phyloP scores from a whole-genome alignment of 2,888 invertebrate genomes.

The Apotomis turbidana region DNA sequence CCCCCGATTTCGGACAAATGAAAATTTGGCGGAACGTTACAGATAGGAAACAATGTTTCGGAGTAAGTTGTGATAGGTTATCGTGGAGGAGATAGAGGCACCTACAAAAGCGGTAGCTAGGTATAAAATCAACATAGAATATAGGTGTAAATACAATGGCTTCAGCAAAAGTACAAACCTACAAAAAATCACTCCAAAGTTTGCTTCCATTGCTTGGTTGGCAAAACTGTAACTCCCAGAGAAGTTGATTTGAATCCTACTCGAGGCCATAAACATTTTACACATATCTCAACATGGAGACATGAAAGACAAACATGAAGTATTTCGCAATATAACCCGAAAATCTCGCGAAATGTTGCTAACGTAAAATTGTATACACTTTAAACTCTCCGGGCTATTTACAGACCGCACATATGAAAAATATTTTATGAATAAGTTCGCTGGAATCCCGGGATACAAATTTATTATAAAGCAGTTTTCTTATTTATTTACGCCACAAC shows the following conservation, averaged over 20 bases:
- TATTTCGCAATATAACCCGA: background rate
- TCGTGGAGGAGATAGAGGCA: background rate
- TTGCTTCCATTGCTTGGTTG: too few relatives aligned
- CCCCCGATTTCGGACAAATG: too few relatives aligned
- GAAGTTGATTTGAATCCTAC: too few relatives aligned
- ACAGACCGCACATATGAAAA: conserved; percentile 1
- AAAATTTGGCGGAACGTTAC: too few relatives aligned
- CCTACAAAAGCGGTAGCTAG: background rate
- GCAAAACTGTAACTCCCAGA: too few relatives aligned
- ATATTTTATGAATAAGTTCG: conserved; percentile 19
- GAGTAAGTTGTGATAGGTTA: too few relatives aligned
- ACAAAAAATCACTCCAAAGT: too few relatives aligned
- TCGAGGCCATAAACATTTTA: too few relatives aligned
- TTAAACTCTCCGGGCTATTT: background rate
- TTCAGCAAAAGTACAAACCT: too few relatives aligned
- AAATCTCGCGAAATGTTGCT: background rate
- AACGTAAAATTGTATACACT: conserved; percentile 21
- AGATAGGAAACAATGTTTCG: too few relatives aligned
- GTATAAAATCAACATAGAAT: background rate
- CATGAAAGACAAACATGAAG: background rate
- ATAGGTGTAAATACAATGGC: too few relatives aligned
- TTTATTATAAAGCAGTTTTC: conserved; percentile 4
- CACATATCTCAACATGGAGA: background rate
- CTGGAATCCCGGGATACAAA: conserved; percentile 3
- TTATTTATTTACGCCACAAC: background rate